Percentiles rank a stretch among this genome's conserved stretches.
Evolutionary conservation across 1,140 invertebrate genomes (phyloP).

Genomic region (Ips nitidus): DNA sequence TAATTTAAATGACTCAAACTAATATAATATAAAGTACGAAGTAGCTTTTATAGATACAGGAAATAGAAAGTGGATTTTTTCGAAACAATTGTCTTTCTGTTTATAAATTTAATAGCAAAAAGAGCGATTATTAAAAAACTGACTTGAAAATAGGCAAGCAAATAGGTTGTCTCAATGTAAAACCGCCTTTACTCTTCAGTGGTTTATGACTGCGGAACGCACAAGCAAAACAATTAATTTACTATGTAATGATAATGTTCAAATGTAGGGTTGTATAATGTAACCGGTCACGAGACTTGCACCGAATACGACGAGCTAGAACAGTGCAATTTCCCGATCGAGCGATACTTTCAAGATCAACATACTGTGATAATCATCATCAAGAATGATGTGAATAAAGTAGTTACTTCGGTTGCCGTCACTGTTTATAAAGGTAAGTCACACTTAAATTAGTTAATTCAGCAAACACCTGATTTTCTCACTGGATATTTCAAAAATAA

Average conservation of each 20-base stretch:
- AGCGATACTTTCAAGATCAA: constrained; percentile 67
- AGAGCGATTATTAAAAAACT: too few relatives aligned
- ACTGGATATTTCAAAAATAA: background rate
- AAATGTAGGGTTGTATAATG: constrained; percentile 66
- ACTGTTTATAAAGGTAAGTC: constrained; percentile 77
- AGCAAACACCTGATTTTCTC: background rate
- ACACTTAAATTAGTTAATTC: constrained; percentile 1
- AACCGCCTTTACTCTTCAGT: too few relatives aligned
- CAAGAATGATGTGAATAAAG: constrained; percentile 69
- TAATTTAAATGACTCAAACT: too few relatives aligned
- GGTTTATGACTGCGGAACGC: too few relatives aligned
- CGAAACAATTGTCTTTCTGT: too few relatives aligned
- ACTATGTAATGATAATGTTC: background rate
- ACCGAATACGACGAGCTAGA: constrained; percentile 47
- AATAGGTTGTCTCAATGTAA: too few relatives aligned
- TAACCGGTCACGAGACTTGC: constrained; percentile 78
- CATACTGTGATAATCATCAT: constrained; percentile 75
- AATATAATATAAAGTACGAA: too few relatives aligned
- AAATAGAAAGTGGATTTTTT: too few relatives aligned
- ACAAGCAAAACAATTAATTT: too few relatives aligned
- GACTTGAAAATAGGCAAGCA: too few relatives aligned
- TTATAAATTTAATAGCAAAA: too few relatives aligned
- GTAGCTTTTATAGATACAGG: too few relatives aligned
- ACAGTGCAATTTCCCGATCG: constrained; percentile 64
- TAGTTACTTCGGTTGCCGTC: constrained; percentile 68